A percentile compares a stretch with the other conserved stretches of the same genome.
Conservation (phyloP, 2,888 invertebrate species). For the Laothoe populi region DNA sequence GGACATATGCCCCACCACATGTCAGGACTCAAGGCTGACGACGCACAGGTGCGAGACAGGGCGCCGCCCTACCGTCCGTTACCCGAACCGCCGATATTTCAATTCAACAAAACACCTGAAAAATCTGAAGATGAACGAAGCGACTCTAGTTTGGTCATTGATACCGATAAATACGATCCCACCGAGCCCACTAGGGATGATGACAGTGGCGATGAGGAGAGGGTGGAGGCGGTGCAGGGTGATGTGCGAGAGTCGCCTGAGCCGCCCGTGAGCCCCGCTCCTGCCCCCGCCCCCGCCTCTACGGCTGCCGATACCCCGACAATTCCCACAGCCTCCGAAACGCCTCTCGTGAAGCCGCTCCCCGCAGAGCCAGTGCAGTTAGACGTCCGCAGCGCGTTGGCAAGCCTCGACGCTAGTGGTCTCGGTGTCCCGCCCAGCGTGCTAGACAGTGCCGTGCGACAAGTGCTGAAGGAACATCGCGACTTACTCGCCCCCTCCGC, state of each 20-base stretch:
- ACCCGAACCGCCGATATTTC: constrained; percentile 67
- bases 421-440: constrained; percentile 53
- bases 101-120: constrained; percentile 62
- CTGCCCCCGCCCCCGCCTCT: constrained; percentile 27
- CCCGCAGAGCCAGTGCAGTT: constrained; percentile 30
- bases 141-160: constrained; percentile 85
- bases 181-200: constrained; percentile 81
- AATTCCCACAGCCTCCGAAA: neutral
- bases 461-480: constrained; percentile 69
- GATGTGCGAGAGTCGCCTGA: constrained; percentile 28
- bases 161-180: constrained; percentile 84
- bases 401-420: constrained; percentile 50
- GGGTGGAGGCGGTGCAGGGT: constrained; percentile 23
- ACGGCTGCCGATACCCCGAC: constrained; percentile 25
- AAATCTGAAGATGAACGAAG: constrained; percentile 81
- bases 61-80: constrained; percentile 52
- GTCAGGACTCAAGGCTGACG: constrained; percentile 44
- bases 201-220: constrained; percentile 60
- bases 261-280: constrained; percentile 27
- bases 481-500: constrained; percentile 50
- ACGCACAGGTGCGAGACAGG: constrained; percentile 30
- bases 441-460: constrained; percentile 67
- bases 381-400: constrained; percentile 50
- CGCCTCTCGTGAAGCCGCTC: constrained; percentile 11
- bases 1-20: constrained; percentile 46